Evolutionary conservation across 2,113 vertebrate species (phyloP), one percentile per base, ranked within the genome.

Genomic region (Poecilia latipinna): DNA sequence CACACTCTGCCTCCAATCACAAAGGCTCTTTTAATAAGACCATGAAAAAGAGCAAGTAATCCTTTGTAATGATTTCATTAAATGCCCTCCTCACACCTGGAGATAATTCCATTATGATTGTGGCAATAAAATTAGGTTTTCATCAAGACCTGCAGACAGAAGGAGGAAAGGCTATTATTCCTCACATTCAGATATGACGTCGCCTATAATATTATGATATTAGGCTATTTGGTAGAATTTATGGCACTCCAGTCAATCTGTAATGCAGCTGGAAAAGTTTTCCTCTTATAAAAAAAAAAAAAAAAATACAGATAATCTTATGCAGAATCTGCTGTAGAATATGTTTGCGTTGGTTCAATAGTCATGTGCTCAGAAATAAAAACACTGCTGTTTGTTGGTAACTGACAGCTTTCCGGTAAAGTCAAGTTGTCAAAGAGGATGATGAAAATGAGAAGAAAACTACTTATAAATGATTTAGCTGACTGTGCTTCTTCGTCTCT

Each of bases 51-150:
- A 90, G 89, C 84, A 89, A 84, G 90, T 90, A 92, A 94, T 94
- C 87, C 90, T 90, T 92, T 91, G 88, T 92, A 93, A 94, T 93
- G 92, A 93, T 93, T 94, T 94, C 91, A 93, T 94, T 90, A 92
- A 91, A 94, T 89, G 92, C 89, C 92, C 90, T 90, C 90, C 92
- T 94, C 92, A 93, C 92, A 95, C 93, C 93, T 94, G 92, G 78
- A 94, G 90, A 94, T 94, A 92, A 94, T 94, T 93, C 92, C 92
- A 94, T 95, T 94, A 94, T 90, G 88, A 92, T 93, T 90, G 90
- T 91, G 90, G 91, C 92, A 91, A 93, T 94, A 94, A 95, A 94
- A 92, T 91, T 85, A 93, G 88, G 80, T 92, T 93, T 93, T 95
- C 91, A 93, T 95, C 93, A 94, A 92, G 85, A 90, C 78, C 51